Base-by-base conservation (phyloP, 2,888 invertebrate species). In the Melinaea menophilus region DNA sequence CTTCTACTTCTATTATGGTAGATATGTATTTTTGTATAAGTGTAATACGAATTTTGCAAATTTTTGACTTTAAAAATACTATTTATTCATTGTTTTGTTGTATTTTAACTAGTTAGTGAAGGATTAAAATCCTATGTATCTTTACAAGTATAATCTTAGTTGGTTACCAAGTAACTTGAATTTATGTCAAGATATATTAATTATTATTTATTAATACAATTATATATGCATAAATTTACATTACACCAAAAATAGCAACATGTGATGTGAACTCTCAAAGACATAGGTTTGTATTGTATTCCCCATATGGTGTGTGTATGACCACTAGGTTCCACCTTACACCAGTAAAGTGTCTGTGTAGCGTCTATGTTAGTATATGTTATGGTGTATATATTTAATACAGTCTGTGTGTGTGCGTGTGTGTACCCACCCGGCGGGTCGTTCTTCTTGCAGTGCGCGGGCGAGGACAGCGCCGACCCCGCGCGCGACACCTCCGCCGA, bases 401-500 rank as follows among this genome's bases (percentile, higher is more conserved):
- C 60, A 66, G 2, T 5, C 22, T 3, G 45, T 9, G 45, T 55
- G 54, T 51, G 31, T 45, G 41, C 59, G 47, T 5, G 48, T 13
- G 35, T 47, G 41, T 54, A 81, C 88, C 67, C 71, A 91, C 91
- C 91, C 78, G 91, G 91, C 59, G 90, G 88, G 75, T 91, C 91
- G 54, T 85, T 85, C 22, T 81, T 86, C 71, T 90, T 89, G 79
- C 85, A 84, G 71, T 88, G 87, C 67, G 91, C 90, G 41, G 91
- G 91, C 62, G 88, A 88, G 76, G 86, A 89, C 47, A 91, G 85
- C 1, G 88, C 90, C 5, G 89, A 89, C 68, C 85, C 81, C 5
- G 91, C 90, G 31, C 90, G 82, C 4, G 89, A 89, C 4, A 85
- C 89, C 70, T 91, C 91, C 35, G 91, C 91, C 3, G 91, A 91